Evolutionary conservation across 2,797 vertebrate genomes (phyloP), one percentile per base, ranked within the genome.

Genomic region (Heteromormyrus szaboi): DNA sequence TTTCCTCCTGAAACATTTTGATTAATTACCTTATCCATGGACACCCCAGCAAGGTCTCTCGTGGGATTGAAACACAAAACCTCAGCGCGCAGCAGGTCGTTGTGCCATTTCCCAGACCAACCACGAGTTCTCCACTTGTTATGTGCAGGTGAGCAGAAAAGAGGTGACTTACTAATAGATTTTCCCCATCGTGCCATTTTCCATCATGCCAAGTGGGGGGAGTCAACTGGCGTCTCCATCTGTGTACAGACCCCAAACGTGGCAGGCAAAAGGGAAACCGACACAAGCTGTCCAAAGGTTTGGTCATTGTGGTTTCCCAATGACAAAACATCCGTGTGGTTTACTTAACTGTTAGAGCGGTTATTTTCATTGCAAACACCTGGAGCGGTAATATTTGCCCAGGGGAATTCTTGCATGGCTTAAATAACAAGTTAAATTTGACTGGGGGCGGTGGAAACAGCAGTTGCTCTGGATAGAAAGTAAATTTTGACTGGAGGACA

Each of bases 401-500:
- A 87, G 44, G 87, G 88, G 88, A 86, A 89, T 88, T 85, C 87
- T 90, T 68, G 48, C 88, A 56, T 41, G 59, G 79, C 72, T 89
- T 86, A 86, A 85, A 85, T 72, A 86, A 72, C 41, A n/a, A 48
- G 17, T 33, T 56, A 46, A 88, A 87, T 53, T 54, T 50, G 87
- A 79, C 88, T 68, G 14, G 46, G 33, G 81, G 91, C 91, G 68
- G 72, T 44, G 85, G 90, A 91, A 91, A 76, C 3, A 33, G 85
- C 54, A 53, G 79, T 62, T 46, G 86, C 29, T 37, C 79, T 87
- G 76, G 29, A 62, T 90, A 89, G 90, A 90, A 53, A 83, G 91
- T 90, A 90, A 85, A 92, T 89, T 92, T 91, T 91, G 89, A 92
- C 92, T 89, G 89, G 88, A 90, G 92, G 94, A 93, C 91, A 92